Conservation (phyloP, 2,797 vertebrate genomes). For the Enteromius fasciolatus region DNA sequence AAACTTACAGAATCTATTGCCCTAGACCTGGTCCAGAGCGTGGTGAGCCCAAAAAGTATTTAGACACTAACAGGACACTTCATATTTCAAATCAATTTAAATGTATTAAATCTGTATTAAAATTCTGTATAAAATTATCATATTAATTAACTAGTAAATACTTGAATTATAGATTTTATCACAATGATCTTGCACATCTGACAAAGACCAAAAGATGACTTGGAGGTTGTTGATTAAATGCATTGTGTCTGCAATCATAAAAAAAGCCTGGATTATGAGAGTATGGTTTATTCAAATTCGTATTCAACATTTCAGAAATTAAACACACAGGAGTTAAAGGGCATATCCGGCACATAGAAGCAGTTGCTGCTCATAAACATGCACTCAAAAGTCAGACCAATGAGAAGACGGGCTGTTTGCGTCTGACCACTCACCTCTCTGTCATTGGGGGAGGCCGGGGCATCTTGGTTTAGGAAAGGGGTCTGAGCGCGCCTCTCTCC, state of each 20-base stretch:
- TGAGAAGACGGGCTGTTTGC: neutral
- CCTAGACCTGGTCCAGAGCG: neutral
- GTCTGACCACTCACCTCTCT: constrained; percentile 83
- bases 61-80: neutral
- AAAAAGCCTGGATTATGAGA: neutral
- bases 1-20: neutral
- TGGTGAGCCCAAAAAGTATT: neutral
- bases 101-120: neutral
- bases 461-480: constrained; percentile 79
- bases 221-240: neutral
- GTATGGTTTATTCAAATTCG: neutral
- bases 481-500: constrained; percentile 78
- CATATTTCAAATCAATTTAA: neutral
- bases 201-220: neutral
- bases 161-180: neutral
- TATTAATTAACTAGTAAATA: neutral
- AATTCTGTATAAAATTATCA: neutral
- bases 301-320: neutral
- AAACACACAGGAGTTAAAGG: neutral
- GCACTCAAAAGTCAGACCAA: neutral
- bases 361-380: constrained; percentile 40
- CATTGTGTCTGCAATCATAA: neutral
- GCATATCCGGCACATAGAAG: constrained; percentile 13
- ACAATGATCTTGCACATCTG: neutral
- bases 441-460: constrained; percentile 75